Evolutionary conservation across 2,888 invertebrate species (phyloP), one percentile per base, ranked within the genome.

Genomic region (Caprella mutica): DNA sequence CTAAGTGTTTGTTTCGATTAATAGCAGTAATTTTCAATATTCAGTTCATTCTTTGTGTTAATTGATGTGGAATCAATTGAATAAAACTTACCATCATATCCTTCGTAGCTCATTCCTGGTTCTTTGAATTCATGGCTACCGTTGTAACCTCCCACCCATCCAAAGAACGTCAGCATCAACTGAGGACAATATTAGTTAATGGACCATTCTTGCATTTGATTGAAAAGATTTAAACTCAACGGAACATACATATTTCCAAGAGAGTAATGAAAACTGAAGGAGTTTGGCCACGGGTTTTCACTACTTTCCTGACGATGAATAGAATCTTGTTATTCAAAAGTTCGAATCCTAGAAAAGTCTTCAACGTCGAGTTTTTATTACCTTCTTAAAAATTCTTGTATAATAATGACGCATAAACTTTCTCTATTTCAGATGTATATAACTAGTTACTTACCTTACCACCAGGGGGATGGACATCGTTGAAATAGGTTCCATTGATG

Each of bases 401-500:
- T 12, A 6, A 8, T 12, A 23, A 19, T 12, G 21, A 8, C 40
- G 5, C 19, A 6, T 23, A 3, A 8, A 40, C 6, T 8, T 40
- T 5, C 40, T 1, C 2, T 9, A 19, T 1, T 8, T 23, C 19
- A 8, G 21, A 1, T 21, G 1, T 8, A 8, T 8, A n/a, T n/a
- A n/a, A n/a, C n/a, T n/a, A n/a, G n/a, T n/a, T n/a, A 9, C 54
- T 24, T 35, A 91, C 92, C 80, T 96, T 96, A 68, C 94, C 96
- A 52, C 94, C 77, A 21, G 96, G 94, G 58, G 96, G 96, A 77
- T 96, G 96, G 1, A 96, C 96, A 76, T 96, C 96, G 75, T 96
- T 96, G 76, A 96, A 96, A 73, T 94, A 94, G 56, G 93, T 93
- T 67, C 90, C 80, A 69, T 94, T 96, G 65, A 96, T 93, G 70